A percentile compares a stretch with the other conserved stretches of the same genome.
phyloP scores from a whole-genome alignment of 2,888 invertebrate genomes.

The Drosophila koepferae region DNA sequence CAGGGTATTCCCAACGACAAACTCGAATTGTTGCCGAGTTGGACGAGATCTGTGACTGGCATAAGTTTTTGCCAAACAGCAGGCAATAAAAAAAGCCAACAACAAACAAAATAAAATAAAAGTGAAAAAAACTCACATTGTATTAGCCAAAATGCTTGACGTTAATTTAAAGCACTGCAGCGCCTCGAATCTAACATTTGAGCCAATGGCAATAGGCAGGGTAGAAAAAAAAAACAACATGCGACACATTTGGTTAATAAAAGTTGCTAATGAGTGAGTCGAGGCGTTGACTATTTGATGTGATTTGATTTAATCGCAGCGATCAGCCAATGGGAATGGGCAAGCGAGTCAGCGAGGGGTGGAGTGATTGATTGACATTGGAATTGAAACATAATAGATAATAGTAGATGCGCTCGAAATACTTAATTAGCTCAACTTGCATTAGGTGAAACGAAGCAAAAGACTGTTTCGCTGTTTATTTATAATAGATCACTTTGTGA shows the following conservation, averaged over 20 bases:
- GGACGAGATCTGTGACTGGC: slow-evolving; percentile 19
- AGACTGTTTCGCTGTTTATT: not conserved
- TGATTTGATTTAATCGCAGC: slow-evolving; percentile 30
- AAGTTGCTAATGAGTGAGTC: slow-evolving; percentile 69
- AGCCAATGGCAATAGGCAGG: slow-evolving; percentile 57
- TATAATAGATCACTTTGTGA: too few species aligned
- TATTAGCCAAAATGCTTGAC: slow-evolving; percentile 54
- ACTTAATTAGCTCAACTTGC: not conserved
- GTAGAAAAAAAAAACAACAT: slow-evolving; percentile 13
- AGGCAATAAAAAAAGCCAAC: slow-evolving; percentile 40
- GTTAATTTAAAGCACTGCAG: slow-evolving; percentile 50
- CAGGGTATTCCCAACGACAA: slow-evolving; percentile 13
- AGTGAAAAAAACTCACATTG: slow-evolving; percentile 35
- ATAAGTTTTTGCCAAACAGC: slow-evolving; percentile 21
- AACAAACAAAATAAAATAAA: not conserved
- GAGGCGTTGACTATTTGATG: slow-evolving; percentile 54
- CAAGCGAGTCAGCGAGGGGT: slow-evolving; percentile 8
- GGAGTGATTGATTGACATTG: slow-evolving; percentile 19
- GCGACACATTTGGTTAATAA: slow-evolving; percentile 75
- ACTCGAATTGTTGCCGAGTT: slow-evolving; percentile 25
- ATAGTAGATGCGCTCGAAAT: not conserved
- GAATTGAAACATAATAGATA: not conserved
- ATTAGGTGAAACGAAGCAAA: too few species aligned
- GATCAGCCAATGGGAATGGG: slow-evolving; percentile 51
- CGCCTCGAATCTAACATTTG: slow-evolving; percentile 28